Percentiles rank a stretch among this genome's conserved stretches.
Evolutionary conservation across 2,113 vertebrate genomes (phyloP).

Genomic region (Blennius ocellaris): DNA sequence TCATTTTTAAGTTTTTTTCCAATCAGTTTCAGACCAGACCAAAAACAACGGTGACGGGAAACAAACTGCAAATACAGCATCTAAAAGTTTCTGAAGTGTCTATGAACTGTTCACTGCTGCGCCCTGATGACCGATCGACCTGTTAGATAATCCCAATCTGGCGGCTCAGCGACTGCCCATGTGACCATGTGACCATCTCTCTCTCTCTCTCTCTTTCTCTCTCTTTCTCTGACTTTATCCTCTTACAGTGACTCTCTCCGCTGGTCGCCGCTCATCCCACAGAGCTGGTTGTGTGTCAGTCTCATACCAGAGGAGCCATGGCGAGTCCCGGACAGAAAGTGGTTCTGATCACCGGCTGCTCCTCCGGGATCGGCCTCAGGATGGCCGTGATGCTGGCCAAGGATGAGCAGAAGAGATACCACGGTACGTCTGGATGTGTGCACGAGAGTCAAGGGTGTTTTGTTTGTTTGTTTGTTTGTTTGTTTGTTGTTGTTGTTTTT

Average conservation of each 20-base stretch:
- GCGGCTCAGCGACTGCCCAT: background rate
- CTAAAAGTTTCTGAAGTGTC: background rate
- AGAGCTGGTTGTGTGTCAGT: conserved; percentile 1
- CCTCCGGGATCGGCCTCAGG: conserved; percentile 83
- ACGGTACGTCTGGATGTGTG: conserved; percentile 69
- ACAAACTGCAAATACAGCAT: too few relatives aligned
- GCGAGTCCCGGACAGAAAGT: conserved; percentile 80
- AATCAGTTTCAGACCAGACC: too few relatives aligned
- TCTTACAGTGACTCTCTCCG: conserved; percentile 62
- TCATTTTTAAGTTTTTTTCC: background rate
- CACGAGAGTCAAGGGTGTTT: background rate
- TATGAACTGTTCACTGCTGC: background rate
- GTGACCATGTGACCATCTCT: conserved; percentile 65
- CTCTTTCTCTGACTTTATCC: conserved; percentile 54
- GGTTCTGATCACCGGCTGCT: conserved; percentile 85
- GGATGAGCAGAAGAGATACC: conserved; percentile 83
- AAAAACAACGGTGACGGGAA: too few relatives aligned
- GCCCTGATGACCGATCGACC: too few relatives aligned
- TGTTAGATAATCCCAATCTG: conserved; percentile 56
- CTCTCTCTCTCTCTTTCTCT: conserved; percentile 21
- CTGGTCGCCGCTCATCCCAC: conserved; percentile 37
- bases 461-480: too few relatives aligned
- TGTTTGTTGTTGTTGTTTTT: too few relatives aligned
- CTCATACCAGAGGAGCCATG: conserved; percentile 54
- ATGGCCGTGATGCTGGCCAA: conserved; percentile 82